Evolutionary conservation across 2,113 vertebrate species (phyloP), one percentile per base, ranked within the genome.

Genomic region (Scytalopus superciliaris): DNA sequence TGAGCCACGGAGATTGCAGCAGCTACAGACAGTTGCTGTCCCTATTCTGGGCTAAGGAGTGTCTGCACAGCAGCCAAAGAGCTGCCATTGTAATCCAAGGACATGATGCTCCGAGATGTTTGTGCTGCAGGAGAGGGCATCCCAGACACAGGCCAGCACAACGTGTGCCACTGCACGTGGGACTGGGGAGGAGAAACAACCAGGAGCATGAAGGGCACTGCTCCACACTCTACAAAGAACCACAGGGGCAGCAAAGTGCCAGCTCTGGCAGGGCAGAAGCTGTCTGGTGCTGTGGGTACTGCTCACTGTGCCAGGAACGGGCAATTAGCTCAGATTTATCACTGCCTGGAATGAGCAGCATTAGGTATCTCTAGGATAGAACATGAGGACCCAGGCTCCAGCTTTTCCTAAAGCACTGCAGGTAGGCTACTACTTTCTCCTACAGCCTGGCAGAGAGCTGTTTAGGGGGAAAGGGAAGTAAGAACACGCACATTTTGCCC

Each of bases 21-120:
- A 72, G 72, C 67, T 35, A 4, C 42, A 56, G 74, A 37, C 82
- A 88, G 60, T 6, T 70, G 75, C 44, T 59, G 84, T 30, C 85
- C 56, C 68, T 81, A 10, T 13, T 67, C 82, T 37, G 39, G 33
- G 77, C 76, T 44, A 37, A 69, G 67, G 53, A 86, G 66, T 3
- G 33, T 42, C 90, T 13, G 60, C 70, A 25, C 37, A 55, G 90
- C 79, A 49, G 90, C 56, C 77, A 82, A 60, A 64, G 12, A 83
- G 67, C 85, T 66, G 90, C 75, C 31, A 19, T 1, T 28, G n/a
- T 19, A 57, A 77, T 1, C 8, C 68, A 23, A 35, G 31, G 33
- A 25, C 0, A 0, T 4, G 30, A 42, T 6, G 55, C 60, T 76
- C 31, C 0, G 0, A 60, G 50, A 27, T 22, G 27, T 17, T 56